Evolutionary conservation across 1,140 invertebrate species (phyloP), one percentile per base, ranked within the genome.

Genomic region (Temnothorax longispinosus): DNA sequence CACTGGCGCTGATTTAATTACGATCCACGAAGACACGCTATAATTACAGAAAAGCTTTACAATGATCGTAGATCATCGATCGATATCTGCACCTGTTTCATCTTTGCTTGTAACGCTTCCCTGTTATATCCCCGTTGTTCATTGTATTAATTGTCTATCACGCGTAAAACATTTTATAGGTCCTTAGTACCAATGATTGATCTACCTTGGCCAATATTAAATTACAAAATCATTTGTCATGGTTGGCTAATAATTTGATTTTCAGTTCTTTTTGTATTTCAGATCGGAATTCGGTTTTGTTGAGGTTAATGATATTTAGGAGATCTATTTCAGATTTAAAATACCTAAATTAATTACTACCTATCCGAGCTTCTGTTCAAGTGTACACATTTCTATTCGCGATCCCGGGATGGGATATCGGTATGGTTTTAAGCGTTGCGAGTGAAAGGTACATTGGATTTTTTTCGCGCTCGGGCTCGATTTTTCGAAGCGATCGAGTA

Each of bases 1-100:
- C 88, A 89, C 32, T 67, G 62, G 64, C 86, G 82, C 72, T 81
- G 89, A 85, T 90, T 89, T 85, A 89, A 90, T 90, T 90, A 89
- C 62, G 50, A 60, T 38, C 41, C 32, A 35, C 54, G 50, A 65
- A 76, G 56, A 13, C 50, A 56, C 58, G 35, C n/a, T 65, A 58
- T 78, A 86, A 86, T 86, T 54, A 62, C 47, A 88, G 76, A 64
- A 82, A 81, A 78, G 84, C 88, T 84, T 80, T 38, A 32, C 62
- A 54, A 58, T 65, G 77, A 86, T 65, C 85, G 75, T 54, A 52
- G 60, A 81, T 89, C 72, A 62, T 87, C 60, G 72, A 90, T 87
- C 80, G 80, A 44, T 69, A 87, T 88, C 77, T 21, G 21, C 56
- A 60, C 58, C 67, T 58, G 76, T 64, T 80, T 82, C 85, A 50